Evolutionary conservation across 2,797 vertebrate species (phyloP).

Genomic region (Balearica regulorum): DNA sequence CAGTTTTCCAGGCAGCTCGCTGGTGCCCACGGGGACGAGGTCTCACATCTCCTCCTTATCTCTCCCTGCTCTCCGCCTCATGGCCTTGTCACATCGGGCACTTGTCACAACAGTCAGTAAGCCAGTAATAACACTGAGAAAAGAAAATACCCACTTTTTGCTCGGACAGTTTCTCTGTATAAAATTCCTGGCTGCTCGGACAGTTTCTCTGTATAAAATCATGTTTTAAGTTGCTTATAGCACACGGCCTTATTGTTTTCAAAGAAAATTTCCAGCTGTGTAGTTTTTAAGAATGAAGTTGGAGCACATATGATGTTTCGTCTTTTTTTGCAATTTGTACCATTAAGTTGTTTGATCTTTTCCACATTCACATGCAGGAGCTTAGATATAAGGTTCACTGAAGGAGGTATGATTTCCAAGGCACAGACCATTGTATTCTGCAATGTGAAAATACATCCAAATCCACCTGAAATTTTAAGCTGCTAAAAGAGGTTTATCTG

Average conservation of each 20-base stretch:
- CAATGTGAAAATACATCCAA: not conserved
- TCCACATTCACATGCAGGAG: not conserved
- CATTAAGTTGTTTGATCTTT: not conserved
- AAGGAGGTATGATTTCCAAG: not conserved
- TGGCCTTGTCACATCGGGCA: not conserved
- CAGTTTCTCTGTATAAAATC: not conserved
- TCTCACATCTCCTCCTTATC: not conserved
- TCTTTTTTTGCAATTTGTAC: not conserved
- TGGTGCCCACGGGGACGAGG: not conserved
- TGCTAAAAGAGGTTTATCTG: not conserved
- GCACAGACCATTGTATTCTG: not conserved
- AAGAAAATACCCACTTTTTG: not conserved
- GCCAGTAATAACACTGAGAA: not conserved
- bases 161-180: no score
- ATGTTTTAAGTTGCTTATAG: not conserved
- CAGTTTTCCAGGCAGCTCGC: not conserved
- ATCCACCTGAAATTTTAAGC: not conserved
- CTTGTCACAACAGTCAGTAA: not conserved
- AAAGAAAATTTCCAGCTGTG: not conserved
- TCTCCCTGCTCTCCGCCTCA: not conserved
- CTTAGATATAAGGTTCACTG: not conserved
- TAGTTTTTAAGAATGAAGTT: not conserved
- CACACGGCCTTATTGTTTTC: not conserved
- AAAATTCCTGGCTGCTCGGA: not conserved
- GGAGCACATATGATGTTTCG: not conserved